A percentile compares a stretch with the other conserved stretches of the same genome.
phyloP scores from a whole-genome alignment of 1,140 invertebrate genomes.

The Lysiphlebus fabarum region DNA sequence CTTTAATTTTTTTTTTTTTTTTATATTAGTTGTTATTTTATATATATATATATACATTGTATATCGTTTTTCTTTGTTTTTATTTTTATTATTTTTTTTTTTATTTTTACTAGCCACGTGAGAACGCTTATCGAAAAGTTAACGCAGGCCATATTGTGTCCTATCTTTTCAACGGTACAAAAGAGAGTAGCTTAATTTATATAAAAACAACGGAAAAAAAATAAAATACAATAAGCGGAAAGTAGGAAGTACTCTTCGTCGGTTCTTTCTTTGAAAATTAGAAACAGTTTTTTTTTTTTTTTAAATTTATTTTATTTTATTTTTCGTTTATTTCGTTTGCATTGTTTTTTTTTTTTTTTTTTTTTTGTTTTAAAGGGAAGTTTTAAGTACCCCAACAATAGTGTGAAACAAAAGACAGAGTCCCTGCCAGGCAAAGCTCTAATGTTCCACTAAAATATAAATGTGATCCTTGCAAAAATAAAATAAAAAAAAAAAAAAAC shows the following conservation, averaged over 20 bases:
- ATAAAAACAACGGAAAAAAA: conserved; percentile 1
- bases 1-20: background rate
- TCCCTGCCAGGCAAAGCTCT: too few relatives aligned
- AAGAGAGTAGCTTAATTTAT: conserved; percentile 7
- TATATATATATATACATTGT: too few relatives aligned
- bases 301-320: conserved; percentile 1
- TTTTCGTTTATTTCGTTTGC: background rate
- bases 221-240: conserved; percentile 5
- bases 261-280: conserved; percentile 6
- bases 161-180: conserved; percentile 14
- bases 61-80: too few relatives aligned
- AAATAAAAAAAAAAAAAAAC: too few relatives aligned
- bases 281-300: background rate
- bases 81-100: too few relatives aligned
- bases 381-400: too few relatives aligned
- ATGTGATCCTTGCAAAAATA: too few relatives aligned
- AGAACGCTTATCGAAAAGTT: conserved; percentile 7
- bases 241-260: conserved; percentile 5
- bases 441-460: too few relatives aligned
- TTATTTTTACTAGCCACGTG: too few relatives aligned
- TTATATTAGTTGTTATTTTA: too few relatives aligned
- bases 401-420: too few relatives aligned
- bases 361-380: background rate
- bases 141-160: conserved; percentile 11
- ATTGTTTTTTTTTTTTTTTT: background rate